phyloP scores from a whole-genome alignment of 2,113 vertebrate species.

The Ophiodon elongatus region DNA sequence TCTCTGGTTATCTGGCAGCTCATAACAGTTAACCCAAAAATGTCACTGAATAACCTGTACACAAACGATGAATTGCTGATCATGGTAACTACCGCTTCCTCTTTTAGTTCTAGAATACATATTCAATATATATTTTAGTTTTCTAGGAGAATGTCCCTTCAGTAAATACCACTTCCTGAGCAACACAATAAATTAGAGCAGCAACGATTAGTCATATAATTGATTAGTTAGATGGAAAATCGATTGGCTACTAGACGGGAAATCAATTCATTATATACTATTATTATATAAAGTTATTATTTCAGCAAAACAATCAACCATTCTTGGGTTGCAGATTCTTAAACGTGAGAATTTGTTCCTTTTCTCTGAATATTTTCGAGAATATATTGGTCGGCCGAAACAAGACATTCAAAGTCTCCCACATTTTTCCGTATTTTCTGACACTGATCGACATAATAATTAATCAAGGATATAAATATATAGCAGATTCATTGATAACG shows the following conservation, averaged over 20 bases:
- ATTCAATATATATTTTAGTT: too few relatives aligned
- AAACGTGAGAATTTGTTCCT: not conserved
- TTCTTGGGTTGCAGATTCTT: not conserved
- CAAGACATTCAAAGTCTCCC: not conserved
- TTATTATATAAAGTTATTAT: not conserved
- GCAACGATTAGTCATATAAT: not conserved
- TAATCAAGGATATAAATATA: not conserved
- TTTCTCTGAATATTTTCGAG: too few relatives aligned
- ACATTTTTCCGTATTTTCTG: not conserved
- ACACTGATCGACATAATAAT: not conserved
- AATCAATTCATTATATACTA: not conserved
- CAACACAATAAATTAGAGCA: not conserved
- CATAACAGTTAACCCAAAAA: not conserved
- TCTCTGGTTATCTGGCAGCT: not conserved
- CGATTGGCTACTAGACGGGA: not conserved
- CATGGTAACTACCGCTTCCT: not conserved
- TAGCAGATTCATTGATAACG: not conserved
- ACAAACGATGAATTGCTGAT: not conserved
- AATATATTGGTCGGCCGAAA: not conserved
- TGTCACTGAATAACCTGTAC: not conserved
- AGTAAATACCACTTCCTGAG: not conserved
- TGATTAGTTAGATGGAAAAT: not conserved
- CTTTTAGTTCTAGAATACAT: not conserved
- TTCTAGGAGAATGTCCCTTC: not conserved
- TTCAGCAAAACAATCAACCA: not conserved